These are phyloP conservation scores for Ceratotherium simum DNA, from an alignment of 2,113 vertebrate species.

Conservation along the genomic window DNA sequence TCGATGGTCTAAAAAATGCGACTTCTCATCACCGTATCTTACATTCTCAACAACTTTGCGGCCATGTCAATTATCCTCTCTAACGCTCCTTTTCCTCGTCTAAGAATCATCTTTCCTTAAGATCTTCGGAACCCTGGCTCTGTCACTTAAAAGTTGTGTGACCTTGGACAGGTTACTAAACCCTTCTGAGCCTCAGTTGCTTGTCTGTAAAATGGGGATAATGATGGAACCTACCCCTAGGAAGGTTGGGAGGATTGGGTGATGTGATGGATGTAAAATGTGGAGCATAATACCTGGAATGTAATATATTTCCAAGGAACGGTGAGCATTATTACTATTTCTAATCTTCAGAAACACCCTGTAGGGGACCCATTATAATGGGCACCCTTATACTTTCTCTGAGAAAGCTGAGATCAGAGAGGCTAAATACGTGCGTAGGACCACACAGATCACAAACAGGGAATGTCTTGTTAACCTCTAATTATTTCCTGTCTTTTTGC, in stretches of 20 bases:
- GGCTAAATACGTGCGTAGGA: neutral
- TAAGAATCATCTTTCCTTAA: neutral
- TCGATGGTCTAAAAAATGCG: neutral
- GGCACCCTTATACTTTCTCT: neutral
- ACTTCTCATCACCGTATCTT: neutral
- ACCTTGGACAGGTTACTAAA: neutral
- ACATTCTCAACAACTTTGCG: neutral
- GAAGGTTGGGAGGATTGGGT: neutral
- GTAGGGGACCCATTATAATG: neutral
- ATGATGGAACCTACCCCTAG: accelerated
- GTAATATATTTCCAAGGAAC: neutral
- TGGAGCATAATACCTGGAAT: no score
- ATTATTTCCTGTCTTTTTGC: neutral
- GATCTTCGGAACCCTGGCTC: neutral
- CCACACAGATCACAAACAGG: neutral
- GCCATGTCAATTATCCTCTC: neutral
- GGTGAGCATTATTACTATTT: no score
- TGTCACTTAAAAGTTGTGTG: neutral
- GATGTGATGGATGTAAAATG: no score
- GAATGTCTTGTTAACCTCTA: neutral
- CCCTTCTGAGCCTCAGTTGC: neutral
- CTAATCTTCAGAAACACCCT: neutral
- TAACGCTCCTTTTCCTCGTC: neutral
- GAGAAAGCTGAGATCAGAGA: neutral
- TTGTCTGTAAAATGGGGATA: neutral